Percentiles rank a stretch among this genome's conserved stretches.
phyloP scores from a whole-genome alignment of 1,140 invertebrate genomes.

The Drosophila pseudoobscura region DNA sequence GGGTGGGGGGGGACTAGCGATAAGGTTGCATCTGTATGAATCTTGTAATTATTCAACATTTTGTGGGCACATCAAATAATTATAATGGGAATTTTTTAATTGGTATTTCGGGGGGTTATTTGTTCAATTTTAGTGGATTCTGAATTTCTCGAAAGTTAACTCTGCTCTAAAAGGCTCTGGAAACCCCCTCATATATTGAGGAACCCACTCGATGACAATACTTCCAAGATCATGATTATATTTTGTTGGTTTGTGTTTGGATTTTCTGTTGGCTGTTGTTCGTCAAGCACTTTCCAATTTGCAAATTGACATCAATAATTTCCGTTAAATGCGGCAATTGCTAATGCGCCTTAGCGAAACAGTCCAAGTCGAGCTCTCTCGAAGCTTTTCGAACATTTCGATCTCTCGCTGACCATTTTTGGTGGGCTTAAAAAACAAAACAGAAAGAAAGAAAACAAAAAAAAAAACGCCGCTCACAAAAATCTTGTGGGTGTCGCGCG shows the following conservation, averaged over 20 bases:
- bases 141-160: too few relatives aligned
- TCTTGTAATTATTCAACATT: neutral
- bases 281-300: constrained; percentile 68
- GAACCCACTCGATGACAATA: too few relatives aligned
- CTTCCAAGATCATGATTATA: constrained; percentile 26
- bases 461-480: constrained; percentile 24
- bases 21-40: neutral
- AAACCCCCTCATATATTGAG: too few relatives aligned
- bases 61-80: too few relatives aligned
- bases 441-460: constrained; percentile 9
- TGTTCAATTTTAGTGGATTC: neutral
- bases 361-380: neutral
- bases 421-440: constrained; percentile 52
- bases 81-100: too few relatives aligned
- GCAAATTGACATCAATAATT: constrained; percentile 73
- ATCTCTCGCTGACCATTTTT: constrained; percentile 53
- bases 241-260: constrained; percentile 10
- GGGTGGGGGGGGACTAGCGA: neutral
- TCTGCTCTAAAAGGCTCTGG: too few relatives aligned
- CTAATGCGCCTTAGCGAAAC: constrained; percentile 63
- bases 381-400: constrained; percentile 2
- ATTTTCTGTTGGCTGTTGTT: neutral
- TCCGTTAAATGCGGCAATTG: constrained; percentile 79
- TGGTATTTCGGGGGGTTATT: too few relatives aligned
- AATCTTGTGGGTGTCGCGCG: constrained; percentile 55